These are phyloP conservation scores for Idris sp. DNA, from an alignment of 1,140 invertebrate species.

Conservation along the genomic window DNA sequence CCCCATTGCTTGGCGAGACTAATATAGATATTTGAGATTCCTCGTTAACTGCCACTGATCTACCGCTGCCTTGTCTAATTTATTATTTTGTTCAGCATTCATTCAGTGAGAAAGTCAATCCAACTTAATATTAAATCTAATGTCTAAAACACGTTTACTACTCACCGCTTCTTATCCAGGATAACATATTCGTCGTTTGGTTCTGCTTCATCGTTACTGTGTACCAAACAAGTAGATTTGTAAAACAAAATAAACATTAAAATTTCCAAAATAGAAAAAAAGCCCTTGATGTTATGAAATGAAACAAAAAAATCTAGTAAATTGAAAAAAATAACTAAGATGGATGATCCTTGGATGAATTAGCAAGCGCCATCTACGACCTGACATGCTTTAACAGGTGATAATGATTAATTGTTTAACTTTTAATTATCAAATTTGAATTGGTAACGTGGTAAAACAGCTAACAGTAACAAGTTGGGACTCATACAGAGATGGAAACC, in stretches of 20 bases:
- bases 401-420: conserved; percentile 14
- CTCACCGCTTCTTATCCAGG: conserved; percentile 88
- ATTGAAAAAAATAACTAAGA: too few species aligned
- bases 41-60: conserved; percentile 87
- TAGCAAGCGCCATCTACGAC: conserved; percentile 48
- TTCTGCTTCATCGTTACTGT: conserved; percentile 46
- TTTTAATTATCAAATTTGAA: not conserved
- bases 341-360: conserved; percentile 26
- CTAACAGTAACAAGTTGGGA: conserved; percentile 13
- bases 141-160: conserved; percentile 64
- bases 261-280: conserved; percentile 19
- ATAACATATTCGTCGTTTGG: conserved; percentile 79
- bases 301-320: too few species aligned
- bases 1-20: conserved; percentile 80
- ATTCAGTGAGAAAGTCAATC: conserved; percentile 36
- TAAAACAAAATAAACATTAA: conserved; percentile 8
- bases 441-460: conserved; percentile 2
- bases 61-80: conserved; percentile 81
- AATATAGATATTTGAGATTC: conserved; percentile 90
- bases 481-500: conserved; percentile 14
- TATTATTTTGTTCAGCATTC: conserved; percentile 59
- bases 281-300: conserved; percentile 12
- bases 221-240: conserved; percentile 40
- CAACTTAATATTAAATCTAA: conserved; percentile 42
- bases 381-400: conserved; percentile 38